Evolutionary conservation across 2,113 vertebrate species (phyloP).

Genomic region (Pachypanchax playfairii): DNA sequence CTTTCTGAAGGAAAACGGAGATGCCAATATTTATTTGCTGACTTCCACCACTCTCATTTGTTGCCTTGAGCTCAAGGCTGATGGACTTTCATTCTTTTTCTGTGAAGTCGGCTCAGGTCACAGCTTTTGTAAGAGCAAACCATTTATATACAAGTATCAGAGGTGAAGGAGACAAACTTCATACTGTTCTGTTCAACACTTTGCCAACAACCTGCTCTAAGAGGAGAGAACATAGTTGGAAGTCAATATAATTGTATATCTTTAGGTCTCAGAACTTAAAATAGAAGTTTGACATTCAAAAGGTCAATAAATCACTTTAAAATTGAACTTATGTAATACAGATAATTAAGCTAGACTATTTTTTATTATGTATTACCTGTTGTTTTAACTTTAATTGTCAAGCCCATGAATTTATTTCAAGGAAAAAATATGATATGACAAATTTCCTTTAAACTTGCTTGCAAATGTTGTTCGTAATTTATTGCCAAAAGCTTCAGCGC

Average conservation of each 20-base stretch:
- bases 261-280: constrained; percentile 3
- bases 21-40: constrained; percentile 40
- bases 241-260: constrained; percentile 34
- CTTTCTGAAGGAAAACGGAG: constrained; percentile 8
- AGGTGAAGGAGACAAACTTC: background rate
- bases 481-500: too few relatives aligned
- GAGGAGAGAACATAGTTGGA: background rate
- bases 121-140: constrained; percentile 19
- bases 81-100: constrained; percentile 24
- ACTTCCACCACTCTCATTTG: constrained; percentile 21
- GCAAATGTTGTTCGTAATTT: too few relatives aligned
- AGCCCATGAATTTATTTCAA: too few relatives aligned
- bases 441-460: too few relatives aligned
- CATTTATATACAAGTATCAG: constrained; percentile 4
- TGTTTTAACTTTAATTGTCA: too few relatives aligned
- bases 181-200: background rate
- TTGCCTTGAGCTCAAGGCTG: constrained; percentile 27
- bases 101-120: constrained; percentile 14
- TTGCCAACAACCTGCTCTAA: background rate
- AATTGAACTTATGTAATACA: too few relatives aligned
- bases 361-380: too few relatives aligned
- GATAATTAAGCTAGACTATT: too few relatives aligned
- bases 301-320: background rate
- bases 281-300: background rate
- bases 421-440: too few relatives aligned